Conservation (phyloP, 1,140 invertebrate species). For the Tribolium castaneum region DNA sequence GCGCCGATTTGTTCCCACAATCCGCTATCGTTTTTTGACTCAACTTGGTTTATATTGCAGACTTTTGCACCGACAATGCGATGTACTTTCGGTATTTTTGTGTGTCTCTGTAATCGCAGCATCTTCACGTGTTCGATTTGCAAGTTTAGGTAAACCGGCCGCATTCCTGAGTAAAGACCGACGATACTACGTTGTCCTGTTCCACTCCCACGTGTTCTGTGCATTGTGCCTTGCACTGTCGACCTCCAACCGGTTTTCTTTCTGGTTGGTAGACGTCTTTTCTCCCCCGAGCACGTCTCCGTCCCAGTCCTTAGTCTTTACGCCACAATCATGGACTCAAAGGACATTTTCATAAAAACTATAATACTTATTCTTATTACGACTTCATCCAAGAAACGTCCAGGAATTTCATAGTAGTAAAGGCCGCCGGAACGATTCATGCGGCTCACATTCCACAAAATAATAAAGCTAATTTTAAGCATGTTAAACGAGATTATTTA, state of each 20-base stretch:
- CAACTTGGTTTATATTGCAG: not conserved
- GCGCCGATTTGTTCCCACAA: not conserved
- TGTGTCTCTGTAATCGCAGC: slow-evolving; percentile 49
- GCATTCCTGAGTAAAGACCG: slow-evolving; percentile 51
- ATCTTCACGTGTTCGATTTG: slow-evolving; percentile 53
- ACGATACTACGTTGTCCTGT: slow-evolving; percentile 46
- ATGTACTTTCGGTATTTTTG: slow-evolving; percentile 43
- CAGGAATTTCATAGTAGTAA: not conserved
- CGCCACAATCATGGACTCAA: not conserved
- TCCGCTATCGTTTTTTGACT: not conserved
- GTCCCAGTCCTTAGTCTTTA: slow-evolving; percentile 3
- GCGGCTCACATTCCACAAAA: not conserved
- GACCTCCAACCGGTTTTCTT: slow-evolving; percentile 54
- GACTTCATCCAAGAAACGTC: not conserved
- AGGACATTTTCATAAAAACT: slow-evolving; percentile 2
- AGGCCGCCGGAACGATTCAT: too few species aligned
- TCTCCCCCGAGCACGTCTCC: slow-evolving; percentile 36
- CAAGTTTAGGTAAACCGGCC: slow-evolving; percentile 55
- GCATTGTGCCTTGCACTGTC: slow-evolving; percentile 48
- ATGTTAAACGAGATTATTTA: slow-evolving; percentile 38
- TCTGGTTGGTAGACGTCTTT: slow-evolving; percentile 45
- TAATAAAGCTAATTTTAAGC: slow-evolving; percentile 26
- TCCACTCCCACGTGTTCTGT: slow-evolving; percentile 47
- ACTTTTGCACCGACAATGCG: not conserved
- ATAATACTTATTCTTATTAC: not conserved